Percentiles rank a stretch among this genome's conserved stretches.
phyloP scores from a whole-genome alignment of 2,888 invertebrate genomes.

The Argyresthia albistria region DNA sequence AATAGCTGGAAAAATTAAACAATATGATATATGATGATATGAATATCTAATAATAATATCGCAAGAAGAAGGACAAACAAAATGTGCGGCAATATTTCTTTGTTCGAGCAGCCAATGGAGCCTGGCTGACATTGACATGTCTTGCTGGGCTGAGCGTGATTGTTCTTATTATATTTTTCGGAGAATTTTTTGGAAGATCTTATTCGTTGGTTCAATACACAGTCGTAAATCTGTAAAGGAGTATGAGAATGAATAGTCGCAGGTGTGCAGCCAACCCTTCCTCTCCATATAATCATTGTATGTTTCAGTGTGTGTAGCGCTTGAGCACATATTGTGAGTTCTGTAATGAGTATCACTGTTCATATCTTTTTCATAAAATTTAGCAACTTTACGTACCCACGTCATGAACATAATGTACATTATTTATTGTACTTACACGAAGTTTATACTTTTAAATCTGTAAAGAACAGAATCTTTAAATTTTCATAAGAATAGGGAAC shows the following conservation, averaged over 20 bases:
- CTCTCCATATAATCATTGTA: slow-evolving; percentile 10
- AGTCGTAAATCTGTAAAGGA: slow-evolving; percentile 59
- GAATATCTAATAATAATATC: slow-evolving; percentile 19
- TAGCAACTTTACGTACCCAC: too few relatives aligned
- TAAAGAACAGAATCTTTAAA: too few relatives aligned
- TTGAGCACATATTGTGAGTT: too few relatives aligned
- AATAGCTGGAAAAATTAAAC: not conserved
- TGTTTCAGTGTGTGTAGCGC: too few relatives aligned
- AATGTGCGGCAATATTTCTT: slow-evolving; percentile 61
- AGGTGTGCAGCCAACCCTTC: slow-evolving; percentile 65
- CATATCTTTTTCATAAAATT: too few relatives aligned
- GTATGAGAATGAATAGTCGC: slow-evolving; percentile 49
- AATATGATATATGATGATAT: not conserved
- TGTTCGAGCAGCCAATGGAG: slow-evolving; percentile 63
- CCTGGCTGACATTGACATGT: slow-evolving; percentile 53
- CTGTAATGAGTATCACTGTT: too few relatives aligned
- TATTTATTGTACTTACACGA: too few relatives aligned
- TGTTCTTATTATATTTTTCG: slow-evolving; percentile 66
- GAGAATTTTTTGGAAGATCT: slow-evolving; percentile 60
- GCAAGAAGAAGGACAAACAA: slow-evolving; percentile 36
- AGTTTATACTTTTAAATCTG: too few relatives aligned
- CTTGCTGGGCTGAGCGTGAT: slow-evolving; percentile 58
- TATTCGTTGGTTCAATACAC: slow-evolving; percentile 65
- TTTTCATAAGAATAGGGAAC: not conserved
- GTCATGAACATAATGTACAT: too few relatives aligned